These are phyloP conservation scores for Porites cylindrica DNA, from an alignment of 92 coral and sea anemone genomes.

Conservation along the genomic window DNA sequence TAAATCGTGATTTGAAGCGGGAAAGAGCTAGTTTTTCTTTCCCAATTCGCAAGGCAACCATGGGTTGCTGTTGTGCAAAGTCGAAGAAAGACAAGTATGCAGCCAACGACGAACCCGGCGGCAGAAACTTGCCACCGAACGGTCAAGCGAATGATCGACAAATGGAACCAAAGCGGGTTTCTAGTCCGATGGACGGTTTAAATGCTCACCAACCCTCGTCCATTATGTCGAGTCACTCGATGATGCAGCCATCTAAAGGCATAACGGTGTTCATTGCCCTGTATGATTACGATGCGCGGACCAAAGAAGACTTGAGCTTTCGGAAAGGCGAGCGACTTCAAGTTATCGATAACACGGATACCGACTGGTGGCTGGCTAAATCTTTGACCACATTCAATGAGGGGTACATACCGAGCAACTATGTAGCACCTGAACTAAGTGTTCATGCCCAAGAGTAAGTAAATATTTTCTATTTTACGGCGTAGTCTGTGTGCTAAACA, in stretches of 20 bases:
- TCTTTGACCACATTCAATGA: constrained; percentile 82
- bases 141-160: constrained; percentile 50
- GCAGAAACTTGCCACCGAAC: constrained; percentile 55
- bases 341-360: constrained; percentile 95
- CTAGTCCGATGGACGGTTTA: constrained; percentile 48
- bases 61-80: constrained; percentile 99
- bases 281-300: constrained; percentile 98
- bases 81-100: constrained; percentile 66
- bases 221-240: constrained; percentile 31
- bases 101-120: constrained; percentile 55
- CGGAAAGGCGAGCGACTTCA: constrained; percentile 95
- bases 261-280: constrained; percentile 86
- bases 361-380: constrained; percentile 99
- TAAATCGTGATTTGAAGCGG: constrained; percentile 4
- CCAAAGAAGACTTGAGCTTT: constrained; percentile 97
- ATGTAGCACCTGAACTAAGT: constrained; percentile 97
- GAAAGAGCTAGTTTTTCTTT: constrained; percentile 8
- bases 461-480: background rate
- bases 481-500: background rate
- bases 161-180: constrained; percentile 3
- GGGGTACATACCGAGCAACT: constrained; percentile 98
- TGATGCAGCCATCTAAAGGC: constrained; percentile 68
- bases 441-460: constrained; percentile 99
- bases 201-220: constrained; percentile 34
- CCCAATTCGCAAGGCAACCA: constrained; percentile 72